Base-by-base conservation (phyloP, 1,140 invertebrate species). In the Prorops nasuta region DNA sequence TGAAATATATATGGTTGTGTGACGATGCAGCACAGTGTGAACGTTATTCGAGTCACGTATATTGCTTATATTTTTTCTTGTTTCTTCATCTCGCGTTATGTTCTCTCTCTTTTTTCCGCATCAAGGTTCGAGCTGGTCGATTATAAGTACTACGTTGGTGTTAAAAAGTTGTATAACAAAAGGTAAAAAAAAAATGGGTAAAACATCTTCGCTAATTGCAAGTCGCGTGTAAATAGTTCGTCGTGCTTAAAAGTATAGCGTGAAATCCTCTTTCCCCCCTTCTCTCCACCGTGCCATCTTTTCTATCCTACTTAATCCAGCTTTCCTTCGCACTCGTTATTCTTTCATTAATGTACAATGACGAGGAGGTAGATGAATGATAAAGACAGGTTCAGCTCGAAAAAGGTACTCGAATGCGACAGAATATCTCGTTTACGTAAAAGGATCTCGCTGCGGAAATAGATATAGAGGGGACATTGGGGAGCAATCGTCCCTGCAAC, bases 1-100 rank as follows among this genome's bases (percentile, higher is more conserved):
- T 35, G 4, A 44, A 22, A 45, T 10, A 38, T 35, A 2, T 14
- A 35, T 32, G 9, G 21, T 52, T 43, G 14, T 58, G 50, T 54
- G 48, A 51, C 49, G 51, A 61, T 66, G 57, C 50, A 56, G 45
- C n/a, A 51, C 44, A 55, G 53, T 52, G 15, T 51, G 37, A 28
- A 44, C 28, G 20, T 38, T 54, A 40, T 44, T 51, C 24, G 38
- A 32, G 49, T 45, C 24, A 34, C 10, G 36, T 36, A 38, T 63
- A 63, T 63, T 63, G 58, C 58, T 58, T 60, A 18, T 57, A 50
- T 37, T 18, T 38, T 22, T 10, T 36, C 24, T 14, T 49, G 37
- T 48, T 3, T 46, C 17, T 37, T 44, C 22, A 24, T 39, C 19
- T 32, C 17, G 16, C 9, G 15, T 14, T 43, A 31, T 44, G 10